These are phyloP conservation scores for Meda fulgida DNA, from an alignment of 2,797 vertebrate genomes.

Conservation along the genomic window DNA sequence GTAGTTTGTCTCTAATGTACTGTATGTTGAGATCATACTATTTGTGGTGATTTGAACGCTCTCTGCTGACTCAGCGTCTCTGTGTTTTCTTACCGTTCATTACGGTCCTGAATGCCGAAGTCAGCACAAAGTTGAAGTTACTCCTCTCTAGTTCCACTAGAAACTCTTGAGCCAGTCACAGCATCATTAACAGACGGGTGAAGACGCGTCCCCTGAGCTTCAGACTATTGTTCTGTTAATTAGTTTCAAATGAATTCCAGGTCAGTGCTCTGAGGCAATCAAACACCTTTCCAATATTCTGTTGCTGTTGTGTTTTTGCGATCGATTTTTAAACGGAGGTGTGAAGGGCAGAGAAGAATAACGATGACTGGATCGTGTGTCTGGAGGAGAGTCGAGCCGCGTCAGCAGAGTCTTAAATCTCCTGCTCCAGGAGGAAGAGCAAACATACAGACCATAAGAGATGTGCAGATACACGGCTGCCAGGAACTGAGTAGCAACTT, in stretches of 20 bases:
- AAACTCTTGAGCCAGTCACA: background rate
- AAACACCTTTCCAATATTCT: constrained; percentile 62
- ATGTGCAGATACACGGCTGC: background rate
- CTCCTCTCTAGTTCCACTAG: background rate
- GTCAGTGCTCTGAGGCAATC: constrained; percentile 45
- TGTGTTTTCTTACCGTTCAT: background rate
- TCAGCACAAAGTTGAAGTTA: background rate
- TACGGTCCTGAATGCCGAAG: background rate
- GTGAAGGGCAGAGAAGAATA: background rate
- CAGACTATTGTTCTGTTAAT: constrained; percentile 64
- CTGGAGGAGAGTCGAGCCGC: constrained; percentile 36
- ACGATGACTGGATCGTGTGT: background rate
- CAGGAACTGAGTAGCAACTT: background rate
- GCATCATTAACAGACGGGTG: background rate
- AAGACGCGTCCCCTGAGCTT: constrained; percentile 52
- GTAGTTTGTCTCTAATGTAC: background rate
- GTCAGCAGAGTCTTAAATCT: constrained; percentile 3
- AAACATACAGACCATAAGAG: background rate
- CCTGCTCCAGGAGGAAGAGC: background rate
- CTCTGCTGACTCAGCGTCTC: background rate
- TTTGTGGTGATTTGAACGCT: background rate
- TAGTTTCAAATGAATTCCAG: constrained; percentile 65
- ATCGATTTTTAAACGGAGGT: constrained; percentile 62
- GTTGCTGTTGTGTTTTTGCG: constrained; percentile 35
- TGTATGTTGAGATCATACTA: background rate